A percentile compares a stretch with the other conserved stretches of the same genome.
phyloP scores from a whole-genome alignment of 2,797 vertebrate genomes.

The Esox masquinongy region DNA sequence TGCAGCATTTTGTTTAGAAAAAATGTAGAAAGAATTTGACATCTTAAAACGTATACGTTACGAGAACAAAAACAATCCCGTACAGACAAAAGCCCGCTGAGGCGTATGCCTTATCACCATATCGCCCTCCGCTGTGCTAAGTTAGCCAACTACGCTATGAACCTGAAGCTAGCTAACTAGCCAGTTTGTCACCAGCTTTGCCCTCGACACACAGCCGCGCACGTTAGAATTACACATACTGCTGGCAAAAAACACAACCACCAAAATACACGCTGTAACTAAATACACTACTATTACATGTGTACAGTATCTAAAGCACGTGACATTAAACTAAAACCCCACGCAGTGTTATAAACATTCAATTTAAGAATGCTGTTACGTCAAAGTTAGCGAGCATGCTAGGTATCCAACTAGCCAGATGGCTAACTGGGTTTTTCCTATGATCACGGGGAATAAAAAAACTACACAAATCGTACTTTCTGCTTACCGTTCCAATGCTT shows the following conservation, averaged over 20 bases:
- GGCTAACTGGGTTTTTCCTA: slow-evolving; percentile 62
- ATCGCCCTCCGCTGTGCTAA: slow-evolving; percentile 31
- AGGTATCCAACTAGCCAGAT: slow-evolving; percentile 57
- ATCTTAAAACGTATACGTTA: slow-evolving; percentile 25
- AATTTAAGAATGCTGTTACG: slow-evolving; percentile 69
- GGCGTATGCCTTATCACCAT: slow-evolving; percentile 61
- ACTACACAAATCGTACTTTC: slow-evolving; percentile 23
- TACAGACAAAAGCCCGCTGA: slow-evolving; percentile 80
- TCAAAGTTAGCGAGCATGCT: slow-evolving; percentile 67
- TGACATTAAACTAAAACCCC: slow-evolving; percentile 58
- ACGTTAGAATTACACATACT: slow-evolving; percentile 20
- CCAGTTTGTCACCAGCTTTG: slow-evolving; percentile 44
- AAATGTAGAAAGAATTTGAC: slow-evolving; percentile 23
- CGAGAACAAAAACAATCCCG: slow-evolving; percentile 40
- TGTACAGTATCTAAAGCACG: slow-evolving; percentile 57
- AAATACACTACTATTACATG: neutral
- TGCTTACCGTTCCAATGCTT: slow-evolving; percentile 71
- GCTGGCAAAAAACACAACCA: slow-evolving; percentile 13
- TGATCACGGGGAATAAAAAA: slow-evolving; percentile 37
- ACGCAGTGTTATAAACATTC: slow-evolving; percentile 55
- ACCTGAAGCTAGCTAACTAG: slow-evolving; percentile 28
- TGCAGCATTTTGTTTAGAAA: neutral
- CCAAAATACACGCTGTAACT: neutral
- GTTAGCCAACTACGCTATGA: neutral
- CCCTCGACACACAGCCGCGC: slow-evolving; percentile 44